A percentile compares a stretch with the other conserved stretches of the same genome.
Conservation (phyloP, 2,888 invertebrate species). For the Agriopis leucophaearia region DNA sequence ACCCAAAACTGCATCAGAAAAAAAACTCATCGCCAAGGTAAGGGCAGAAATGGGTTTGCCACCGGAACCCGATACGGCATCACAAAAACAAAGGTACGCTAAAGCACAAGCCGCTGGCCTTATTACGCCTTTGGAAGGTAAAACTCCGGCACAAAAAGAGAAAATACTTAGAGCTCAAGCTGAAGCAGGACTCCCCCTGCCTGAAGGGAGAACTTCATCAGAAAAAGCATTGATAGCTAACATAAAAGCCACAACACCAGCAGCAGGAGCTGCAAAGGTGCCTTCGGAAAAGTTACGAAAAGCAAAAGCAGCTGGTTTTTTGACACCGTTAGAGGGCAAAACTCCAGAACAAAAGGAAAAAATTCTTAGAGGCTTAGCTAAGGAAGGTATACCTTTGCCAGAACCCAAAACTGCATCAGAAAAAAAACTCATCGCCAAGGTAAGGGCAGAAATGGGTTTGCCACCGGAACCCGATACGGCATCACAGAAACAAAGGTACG, state of each 20-base stretch:
- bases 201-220: conserved; percentile 50
- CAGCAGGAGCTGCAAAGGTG: conserved; percentile 38
- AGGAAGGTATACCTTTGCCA: conserved; percentile 48
- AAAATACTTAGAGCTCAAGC: conserved; percentile 49
- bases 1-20: conserved; percentile 51
- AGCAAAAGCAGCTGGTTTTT: conserved; percentile 48
- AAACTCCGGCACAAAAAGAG: conserved; percentile 50
- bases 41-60: conserved; percentile 45
- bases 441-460: conserved; percentile 42
- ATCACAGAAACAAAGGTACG: conserved; percentile 9
- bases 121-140: conserved; percentile 47
- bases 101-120: conserved; percentile 47
- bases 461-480: conserved; percentile 44
- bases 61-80: conserved; percentile 38
- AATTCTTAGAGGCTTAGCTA: conserved; percentile 48
- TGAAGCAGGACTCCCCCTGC: conserved; percentile 49
- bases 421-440: conserved; percentile 47
- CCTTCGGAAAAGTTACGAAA: conserved; percentile 35
- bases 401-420: conserved; percentile 46
- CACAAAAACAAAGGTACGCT: conserved; percentile 38
- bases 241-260: conserved; percentile 53
- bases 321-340: conserved; percentile 53
- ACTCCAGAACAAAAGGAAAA: conserved; percentile 40
- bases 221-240: conserved; percentile 51
- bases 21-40: conserved; percentile 46